Base-by-base conservation (phyloP, 35 echinoderm and acorn worm species). In the Patiria miniata region DNA sequence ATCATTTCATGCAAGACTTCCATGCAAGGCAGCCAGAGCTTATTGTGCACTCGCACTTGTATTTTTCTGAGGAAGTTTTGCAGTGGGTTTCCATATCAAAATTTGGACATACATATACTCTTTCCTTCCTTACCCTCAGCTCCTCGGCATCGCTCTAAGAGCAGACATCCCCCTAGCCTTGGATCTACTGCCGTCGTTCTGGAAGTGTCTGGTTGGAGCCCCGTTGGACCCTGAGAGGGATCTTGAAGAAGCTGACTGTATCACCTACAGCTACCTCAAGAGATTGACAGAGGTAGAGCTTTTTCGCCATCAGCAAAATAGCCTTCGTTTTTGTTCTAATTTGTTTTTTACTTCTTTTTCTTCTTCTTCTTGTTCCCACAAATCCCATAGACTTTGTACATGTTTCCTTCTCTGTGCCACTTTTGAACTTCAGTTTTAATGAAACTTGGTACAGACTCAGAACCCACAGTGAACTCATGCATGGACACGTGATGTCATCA, bases 151-250 rank as follows among this genome's bases (percentile, higher is more conserved):
- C 37, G 87, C 92, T 17, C 39, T 94, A 40, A 79, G 92, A 55
- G 92, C 92, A 37, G 92, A 94, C 58, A 94, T 94, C 33, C 92
- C 92, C 21, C 47, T 94, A 17, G 81, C 83, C 50, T 26, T 90
- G 58, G 87, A 94, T 77, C 78, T 94, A 16, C 36, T 90, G 16
- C 39, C 82, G 8, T 79, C 81, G 18, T 89, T 94, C 50, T 94
- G 92, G 92, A 94, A 94, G 83, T 89, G 92, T 50, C 58, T 94
- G 39, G 87, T 89, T 14, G 87, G 83, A 37, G 81, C 80, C 55
- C 26, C 82, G 0, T 29, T 94, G 36, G 87, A 89, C 77, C 51
- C 38, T 16, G 92, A 94, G 12, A 28, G 61, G 59, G 92, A 90
- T 33, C 61, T 90, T 0, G 77, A 84, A 77, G 87, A 94, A 51